Evolutionary conservation across 2,113 vertebrate species (phyloP).

Genomic region (Catharus minimus): DNA sequence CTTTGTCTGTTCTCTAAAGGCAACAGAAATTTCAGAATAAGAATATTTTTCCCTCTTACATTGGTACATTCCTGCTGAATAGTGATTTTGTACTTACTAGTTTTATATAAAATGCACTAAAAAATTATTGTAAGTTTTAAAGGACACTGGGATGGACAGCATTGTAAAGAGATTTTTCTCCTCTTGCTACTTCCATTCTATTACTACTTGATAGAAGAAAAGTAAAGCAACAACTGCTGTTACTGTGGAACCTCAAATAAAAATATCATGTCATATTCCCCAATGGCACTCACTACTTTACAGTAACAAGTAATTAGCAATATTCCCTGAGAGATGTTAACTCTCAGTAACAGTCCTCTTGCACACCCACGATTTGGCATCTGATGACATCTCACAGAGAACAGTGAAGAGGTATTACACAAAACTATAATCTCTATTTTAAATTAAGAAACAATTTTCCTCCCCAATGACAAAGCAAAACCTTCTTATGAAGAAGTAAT

Average conservation of each 20-base stretch:
- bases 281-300: not conserved
- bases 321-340: not conserved
- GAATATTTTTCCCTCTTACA: not conserved
- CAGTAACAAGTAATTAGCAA: not conserved
- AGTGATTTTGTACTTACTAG: not conserved
- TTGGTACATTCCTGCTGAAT: not conserved
- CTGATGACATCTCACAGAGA: not conserved
- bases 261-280: not conserved
- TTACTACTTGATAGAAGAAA: not conserved
- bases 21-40: not conserved
- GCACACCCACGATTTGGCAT: not conserved
- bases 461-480: not conserved
- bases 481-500: not conserved
- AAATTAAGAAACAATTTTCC: not conserved
- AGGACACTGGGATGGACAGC: not conserved
- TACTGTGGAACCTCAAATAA: not conserved
- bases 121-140: not conserved
- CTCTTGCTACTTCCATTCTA: not conserved
- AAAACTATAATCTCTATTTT: not conserved
- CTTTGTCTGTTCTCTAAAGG: not conserved
- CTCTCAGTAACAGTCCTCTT: not conserved
- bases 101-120: not conserved
- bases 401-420: not conserved
- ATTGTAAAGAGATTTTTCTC: not conserved
- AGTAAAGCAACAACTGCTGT: not conserved